Percentiles rank a stretch among this genome's conserved stretches.
Conservation (phyloP, 2,797 vertebrate species). For the Anabacerthia variegaticeps region DNA sequence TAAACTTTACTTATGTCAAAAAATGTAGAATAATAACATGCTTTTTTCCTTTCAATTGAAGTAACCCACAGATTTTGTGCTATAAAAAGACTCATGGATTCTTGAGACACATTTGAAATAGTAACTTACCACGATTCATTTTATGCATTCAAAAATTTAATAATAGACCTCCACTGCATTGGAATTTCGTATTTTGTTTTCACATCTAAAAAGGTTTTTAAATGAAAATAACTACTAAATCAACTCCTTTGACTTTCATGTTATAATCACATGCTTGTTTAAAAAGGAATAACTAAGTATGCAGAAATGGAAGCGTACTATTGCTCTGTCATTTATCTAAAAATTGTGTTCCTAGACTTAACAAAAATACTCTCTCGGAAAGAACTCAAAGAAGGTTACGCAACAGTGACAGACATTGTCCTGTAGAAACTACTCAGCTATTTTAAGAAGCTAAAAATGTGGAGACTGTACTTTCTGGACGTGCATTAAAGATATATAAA, state of each 20-base stretch:
- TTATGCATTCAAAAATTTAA: neutral
- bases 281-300: neutral
- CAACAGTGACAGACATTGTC: neutral
- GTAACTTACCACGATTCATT: neutral
- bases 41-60: neutral
- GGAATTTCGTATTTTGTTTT: neutral
- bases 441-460: neutral
- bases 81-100: constrained; percentile 32
- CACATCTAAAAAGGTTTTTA: neutral
- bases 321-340: neutral
- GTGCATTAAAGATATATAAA: neutral
- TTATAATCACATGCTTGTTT: neutral
- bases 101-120: constrained; percentile 28
- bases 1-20: neutral
- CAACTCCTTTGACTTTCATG: neutral
- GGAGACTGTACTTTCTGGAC: neutral
- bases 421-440: neutral
- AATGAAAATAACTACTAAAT: neutral
- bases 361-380: neutral
- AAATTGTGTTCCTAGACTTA: neutral
- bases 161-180: neutral
- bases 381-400: neutral
- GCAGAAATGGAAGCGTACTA: neutral
- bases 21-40: neutral
- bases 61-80: neutral